These are phyloP conservation scores for Galerucella calmariensis DNA, from an alignment of 2,888 invertebrate genomes.

Conservation along the genomic window DNA sequence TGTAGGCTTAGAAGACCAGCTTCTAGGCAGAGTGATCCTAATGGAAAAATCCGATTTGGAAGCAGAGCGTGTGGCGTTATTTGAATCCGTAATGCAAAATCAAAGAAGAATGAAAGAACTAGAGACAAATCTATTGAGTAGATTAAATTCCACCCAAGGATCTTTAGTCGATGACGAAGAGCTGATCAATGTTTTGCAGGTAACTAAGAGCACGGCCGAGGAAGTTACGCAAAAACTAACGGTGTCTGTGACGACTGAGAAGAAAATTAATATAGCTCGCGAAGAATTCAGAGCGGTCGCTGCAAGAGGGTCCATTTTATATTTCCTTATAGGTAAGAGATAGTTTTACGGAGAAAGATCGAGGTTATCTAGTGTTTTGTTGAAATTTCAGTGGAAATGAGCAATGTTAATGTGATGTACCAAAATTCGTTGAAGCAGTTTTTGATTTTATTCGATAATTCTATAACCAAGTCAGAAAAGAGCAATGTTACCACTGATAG, in stretches of 20 bases:
- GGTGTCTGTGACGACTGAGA: constrained; percentile 92
- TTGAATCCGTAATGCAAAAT: constrained; percentile 96
- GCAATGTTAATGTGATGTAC: constrained; percentile 95
- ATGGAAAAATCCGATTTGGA: constrained; percentile 97
- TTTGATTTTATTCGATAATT: constrained; percentile 90
- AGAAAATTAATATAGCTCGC: constrained; percentile 91
- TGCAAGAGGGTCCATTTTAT: constrained; percentile 91
- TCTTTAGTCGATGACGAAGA: constrained; percentile 97
- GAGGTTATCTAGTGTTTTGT: background rate
- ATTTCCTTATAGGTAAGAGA: constrained; percentile 79
- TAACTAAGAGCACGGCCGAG: constrained; percentile 85
- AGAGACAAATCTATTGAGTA: constrained; percentile 89
- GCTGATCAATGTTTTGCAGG: constrained; percentile 87
- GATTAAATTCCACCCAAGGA: constrained; percentile 93
- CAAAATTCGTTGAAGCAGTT: constrained; percentile 96
- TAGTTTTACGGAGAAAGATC: background rate
- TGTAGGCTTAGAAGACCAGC: constrained; percentile 90
- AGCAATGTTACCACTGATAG: constrained; percentile 86
- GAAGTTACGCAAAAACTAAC: constrained; percentile 94
- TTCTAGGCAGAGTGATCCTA: constrained; percentile 91
- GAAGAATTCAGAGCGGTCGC: constrained; percentile 97
- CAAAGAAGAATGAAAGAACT: constrained; percentile 96
- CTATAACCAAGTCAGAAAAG: constrained; percentile 90
- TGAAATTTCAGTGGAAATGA: constrained; percentile 84
- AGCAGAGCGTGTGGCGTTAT: constrained; percentile 90